A percentile compares a stretch with the other conserved stretches of the same genome.
phyloP scores from a whole-genome alignment of 2,113 vertebrate species.

The Gallinago undulata region DNA sequence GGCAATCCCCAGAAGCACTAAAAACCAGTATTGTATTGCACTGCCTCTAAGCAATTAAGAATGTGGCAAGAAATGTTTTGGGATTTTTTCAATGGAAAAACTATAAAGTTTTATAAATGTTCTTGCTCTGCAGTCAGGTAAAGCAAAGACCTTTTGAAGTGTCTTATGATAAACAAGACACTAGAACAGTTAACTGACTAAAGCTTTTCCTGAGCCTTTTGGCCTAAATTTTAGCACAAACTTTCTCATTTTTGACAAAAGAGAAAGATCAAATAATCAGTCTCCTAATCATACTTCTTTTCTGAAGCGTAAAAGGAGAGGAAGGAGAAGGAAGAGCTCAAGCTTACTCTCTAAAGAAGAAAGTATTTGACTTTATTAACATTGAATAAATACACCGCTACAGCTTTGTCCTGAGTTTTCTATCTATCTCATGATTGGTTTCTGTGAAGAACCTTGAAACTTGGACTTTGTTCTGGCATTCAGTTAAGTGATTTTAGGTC shows the following conservation, averaged over 20 bases:
- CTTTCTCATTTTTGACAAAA: neutral
- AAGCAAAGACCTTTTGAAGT: neutral
- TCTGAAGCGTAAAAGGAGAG: neutral
- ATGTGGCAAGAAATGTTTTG: neutral
- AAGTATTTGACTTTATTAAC: neutral
- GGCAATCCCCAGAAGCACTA: neutral
- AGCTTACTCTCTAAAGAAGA: neutral
- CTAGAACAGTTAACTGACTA: neutral
- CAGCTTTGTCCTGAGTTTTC: neutral
- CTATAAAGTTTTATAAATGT: neutral
- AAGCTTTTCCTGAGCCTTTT: neutral
- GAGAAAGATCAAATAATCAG: neutral
- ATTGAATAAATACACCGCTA: neutral
- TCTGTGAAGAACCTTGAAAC: neutral
- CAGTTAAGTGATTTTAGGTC: neutral
- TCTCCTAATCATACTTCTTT: neutral
- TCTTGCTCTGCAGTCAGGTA: neutral
- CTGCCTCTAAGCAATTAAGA: neutral
- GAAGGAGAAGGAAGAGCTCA: neutral
- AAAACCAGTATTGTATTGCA: neutral
- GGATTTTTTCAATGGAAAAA: neutral
- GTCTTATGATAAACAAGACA: neutral
- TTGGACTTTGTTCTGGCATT: neutral
- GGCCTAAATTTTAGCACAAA: neutral
- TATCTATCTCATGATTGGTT: neutral